phyloP scores from a whole-genome alignment of 2,888 invertebrate genomes.

The Chaitophorus viminalis region DNA sequence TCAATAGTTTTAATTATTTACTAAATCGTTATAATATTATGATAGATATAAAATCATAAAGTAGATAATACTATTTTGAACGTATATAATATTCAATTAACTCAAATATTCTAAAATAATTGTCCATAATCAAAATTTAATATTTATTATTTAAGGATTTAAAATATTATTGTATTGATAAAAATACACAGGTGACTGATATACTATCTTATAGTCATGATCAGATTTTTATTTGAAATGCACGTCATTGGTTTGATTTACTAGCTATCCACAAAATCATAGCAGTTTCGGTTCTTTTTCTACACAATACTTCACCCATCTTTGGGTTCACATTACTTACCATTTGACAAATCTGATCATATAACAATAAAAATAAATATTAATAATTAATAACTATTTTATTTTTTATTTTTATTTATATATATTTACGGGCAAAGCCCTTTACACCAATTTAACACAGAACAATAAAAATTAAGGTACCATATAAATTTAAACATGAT shows the following conservation, averaged over 20 bases:
- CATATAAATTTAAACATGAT: no score
- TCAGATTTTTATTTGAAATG: no score
- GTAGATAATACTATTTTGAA: not conserved
- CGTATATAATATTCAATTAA: not conserved
- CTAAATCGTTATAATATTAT: not conserved
- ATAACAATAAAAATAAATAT: not conserved
- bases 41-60: not conserved
- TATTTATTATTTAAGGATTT: not conserved
- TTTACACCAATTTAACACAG: no score
- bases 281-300: slow-evolving; percentile 47
- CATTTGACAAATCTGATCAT: slow-evolving; percentile 5
- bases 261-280: slow-evolving; percentile 17
- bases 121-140: no score
- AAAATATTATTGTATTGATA: not conserved
- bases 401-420: no score
- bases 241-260: not conserved
- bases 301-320: slow-evolving; percentile 35
- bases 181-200: not conserved
- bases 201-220: not conserved
- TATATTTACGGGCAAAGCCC: no score
- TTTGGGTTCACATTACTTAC: slow-evolving; percentile 5
- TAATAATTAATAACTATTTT: no score
- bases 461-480: no score
- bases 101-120: not conserved
- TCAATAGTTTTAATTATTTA: not conserved